phyloP scores from a whole-genome alignment of 2,888 invertebrate genomes.

The Helleia helle region DNA sequence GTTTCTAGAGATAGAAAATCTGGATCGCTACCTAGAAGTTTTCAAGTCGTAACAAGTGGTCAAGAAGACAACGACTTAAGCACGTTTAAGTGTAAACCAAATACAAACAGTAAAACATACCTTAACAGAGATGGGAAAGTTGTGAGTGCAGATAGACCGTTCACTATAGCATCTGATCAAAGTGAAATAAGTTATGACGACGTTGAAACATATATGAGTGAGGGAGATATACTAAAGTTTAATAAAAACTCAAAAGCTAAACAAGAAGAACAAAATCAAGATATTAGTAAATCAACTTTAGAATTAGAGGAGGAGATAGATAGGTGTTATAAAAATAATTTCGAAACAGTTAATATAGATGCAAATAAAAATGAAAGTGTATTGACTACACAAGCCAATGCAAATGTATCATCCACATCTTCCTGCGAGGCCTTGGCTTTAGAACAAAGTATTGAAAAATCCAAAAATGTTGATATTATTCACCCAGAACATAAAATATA shows the following conservation, averaged over 20 bases:
- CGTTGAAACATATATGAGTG: constrained; percentile 73
- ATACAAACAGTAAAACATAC: constrained; percentile 63
- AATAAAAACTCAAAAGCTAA: constrained; percentile 44
- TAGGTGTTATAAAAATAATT: constrained; percentile 64
- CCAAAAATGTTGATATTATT: constrained; percentile 62
- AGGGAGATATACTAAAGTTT: constrained; percentile 58
- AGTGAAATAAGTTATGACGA: constrained; percentile 80
- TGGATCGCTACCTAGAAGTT: constrained; percentile 85
- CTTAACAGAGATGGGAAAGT: constrained; percentile 76
- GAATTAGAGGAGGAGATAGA: constrained; percentile 68
- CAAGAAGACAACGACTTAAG: constrained; percentile 57
- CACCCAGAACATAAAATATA: constrained; percentile 89
- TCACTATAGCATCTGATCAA: constrained; percentile 82
- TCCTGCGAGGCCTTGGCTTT: constrained; percentile 69
- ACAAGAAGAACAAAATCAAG: constrained; percentile 46
- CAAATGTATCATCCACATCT: constrained; percentile 67
- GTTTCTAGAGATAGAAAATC: constrained; percentile 79
- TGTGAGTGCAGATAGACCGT: constrained; percentile 77
- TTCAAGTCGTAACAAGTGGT: constrained; percentile 77
- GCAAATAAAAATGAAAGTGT: constrained; percentile 49
- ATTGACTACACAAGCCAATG: constrained; percentile 53
- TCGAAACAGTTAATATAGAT: constrained; percentile 48
- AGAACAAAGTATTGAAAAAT: constrained; percentile 57
- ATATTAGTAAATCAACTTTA: constrained; percentile 62
- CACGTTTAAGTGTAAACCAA: constrained; percentile 58